phyloP scores from a whole-genome alignment of 2,797 vertebrate genomes.

The Furcifer pardalis region DNA sequence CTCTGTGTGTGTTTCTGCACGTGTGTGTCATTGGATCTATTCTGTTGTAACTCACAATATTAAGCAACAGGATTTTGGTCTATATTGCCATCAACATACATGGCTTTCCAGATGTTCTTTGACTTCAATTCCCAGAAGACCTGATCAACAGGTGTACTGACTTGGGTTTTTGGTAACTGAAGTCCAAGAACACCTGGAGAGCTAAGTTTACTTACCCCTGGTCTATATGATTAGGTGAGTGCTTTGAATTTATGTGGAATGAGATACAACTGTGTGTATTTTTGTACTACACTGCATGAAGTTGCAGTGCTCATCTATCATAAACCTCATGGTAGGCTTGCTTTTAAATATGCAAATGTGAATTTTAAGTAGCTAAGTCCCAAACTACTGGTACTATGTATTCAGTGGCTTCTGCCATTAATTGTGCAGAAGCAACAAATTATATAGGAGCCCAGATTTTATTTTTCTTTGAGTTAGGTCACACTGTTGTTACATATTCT shows the following conservation, averaged over 20 bases:
- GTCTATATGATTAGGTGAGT: background rate
- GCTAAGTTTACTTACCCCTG: no score
- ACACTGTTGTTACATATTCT: background rate
- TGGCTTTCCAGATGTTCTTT: no score
- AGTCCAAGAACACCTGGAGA: no score
- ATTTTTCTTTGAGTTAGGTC: background rate
- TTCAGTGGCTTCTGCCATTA: background rate
- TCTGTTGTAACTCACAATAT: no score
- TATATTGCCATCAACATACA: no score
- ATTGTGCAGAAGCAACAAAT: background rate
- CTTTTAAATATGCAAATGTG: constrained; percentile 7
- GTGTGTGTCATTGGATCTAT: no score
- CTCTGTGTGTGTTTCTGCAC: background rate
- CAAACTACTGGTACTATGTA: background rate
- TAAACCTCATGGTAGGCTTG: background rate
- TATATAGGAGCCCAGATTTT: background rate
- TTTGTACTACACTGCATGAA: background rate
- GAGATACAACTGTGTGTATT: background rate
- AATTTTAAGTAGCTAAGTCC: background rate
- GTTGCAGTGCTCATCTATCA: background rate
- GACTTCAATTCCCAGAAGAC: no score
- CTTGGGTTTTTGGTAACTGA: no score
- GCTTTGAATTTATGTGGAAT: background rate
- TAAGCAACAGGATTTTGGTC: no score
- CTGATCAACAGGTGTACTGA: no score